Base-by-base conservation (phyloP, 2,797 vertebrate species). In the Liparis tanakae region DNA sequence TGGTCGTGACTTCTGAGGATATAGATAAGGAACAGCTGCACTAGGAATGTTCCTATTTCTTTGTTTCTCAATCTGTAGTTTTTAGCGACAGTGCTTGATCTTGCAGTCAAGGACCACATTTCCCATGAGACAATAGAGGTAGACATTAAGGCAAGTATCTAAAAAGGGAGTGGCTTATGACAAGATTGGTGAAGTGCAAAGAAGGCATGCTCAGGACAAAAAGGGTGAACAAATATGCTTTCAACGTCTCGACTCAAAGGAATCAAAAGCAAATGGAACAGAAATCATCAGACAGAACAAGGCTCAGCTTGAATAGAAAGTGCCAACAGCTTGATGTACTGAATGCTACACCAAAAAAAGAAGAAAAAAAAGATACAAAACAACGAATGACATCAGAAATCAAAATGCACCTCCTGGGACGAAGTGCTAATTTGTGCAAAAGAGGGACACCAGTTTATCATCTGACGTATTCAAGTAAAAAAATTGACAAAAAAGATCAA, bases 171-270 rank as follows among this genome's bases (percentile, higher is more conserved):
- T 86, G 90, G 88, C 92, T 93, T 93, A 96, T 94, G 95, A 96
- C 95, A 95, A 97, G 96, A 96, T 96, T 96, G 96, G 96, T 96
- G 96, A 97, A 96, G 96, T 95, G 95, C 95, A 95, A 95, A 96
- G 93, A 95, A 94, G 95, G 94, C 96, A 98, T 98, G 97, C 96
- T 96, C 95, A 91, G 92, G 93, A 94, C 88, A 92, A 91, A 93
- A 93, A 82, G 61, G 67, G 85, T 88, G 71, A 93, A 93, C 80
- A 74, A 87, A 90, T 91, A 90, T 83, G 87, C 83, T 83, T 88
- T 83, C 67, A 78, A 89, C 80, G 70, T 85, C 72, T 87, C 18
- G 81, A 92, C 89, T 91, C 77, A 88, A 92, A 91, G 55, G 78
- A 89, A 91, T 81, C 78, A 80, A 90, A 93, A 88, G 86, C 87